Evolutionary conservation across 2,797 vertebrate species (phyloP), one percentile per base, ranked within the genome.

Genomic region (Gadopsis bispinosus): DNA sequence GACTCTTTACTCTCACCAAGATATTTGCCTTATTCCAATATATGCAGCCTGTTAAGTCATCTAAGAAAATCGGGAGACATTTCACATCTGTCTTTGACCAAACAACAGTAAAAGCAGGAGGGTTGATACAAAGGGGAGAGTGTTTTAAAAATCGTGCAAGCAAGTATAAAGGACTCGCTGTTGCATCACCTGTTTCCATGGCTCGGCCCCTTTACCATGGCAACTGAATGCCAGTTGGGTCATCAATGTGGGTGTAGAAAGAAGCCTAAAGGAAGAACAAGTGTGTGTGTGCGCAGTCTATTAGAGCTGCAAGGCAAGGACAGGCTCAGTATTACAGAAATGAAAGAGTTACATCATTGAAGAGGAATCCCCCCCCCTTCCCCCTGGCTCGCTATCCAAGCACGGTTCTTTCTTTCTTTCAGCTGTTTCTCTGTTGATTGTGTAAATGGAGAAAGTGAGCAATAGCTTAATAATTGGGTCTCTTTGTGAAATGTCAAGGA

Each of bases 341-440:
- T 90, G 89, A 91, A 91, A 92, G 81, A 91, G 89, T 93, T 94
- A 89, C 92, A 91, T 94, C 92, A 94, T 69, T 89, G 79, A 90
- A 66, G 85, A 90, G 89, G 88, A 93, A 92, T 91, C 87, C 76
- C 62, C n/a, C 29, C 81, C 83, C 83, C 83, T 26, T 26, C 83
- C 70, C 67, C 5, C 73, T 83, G 87, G 87, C 85, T 91, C 54
- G 39, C 90, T 83, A 88, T 78, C 86, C 77, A 78, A 90, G 87
- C 88, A 77, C 33, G 68, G 79, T 76, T 88, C 83, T 85, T 88
- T 86, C 89, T 85, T 92, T 89, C 89, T 85, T 92, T 89, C 83
- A 91, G 90, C 89, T 88, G 88, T 89, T 92, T 91, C 85, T 88
- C 75, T 88, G 77, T 85, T 88, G 79, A 92, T 88, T 89, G 84